Evolutionary conservation across 2,797 vertebrate species (phyloP), one percentile per base, ranked within the genome.

Genomic region (Podarcis siculus): DNA sequence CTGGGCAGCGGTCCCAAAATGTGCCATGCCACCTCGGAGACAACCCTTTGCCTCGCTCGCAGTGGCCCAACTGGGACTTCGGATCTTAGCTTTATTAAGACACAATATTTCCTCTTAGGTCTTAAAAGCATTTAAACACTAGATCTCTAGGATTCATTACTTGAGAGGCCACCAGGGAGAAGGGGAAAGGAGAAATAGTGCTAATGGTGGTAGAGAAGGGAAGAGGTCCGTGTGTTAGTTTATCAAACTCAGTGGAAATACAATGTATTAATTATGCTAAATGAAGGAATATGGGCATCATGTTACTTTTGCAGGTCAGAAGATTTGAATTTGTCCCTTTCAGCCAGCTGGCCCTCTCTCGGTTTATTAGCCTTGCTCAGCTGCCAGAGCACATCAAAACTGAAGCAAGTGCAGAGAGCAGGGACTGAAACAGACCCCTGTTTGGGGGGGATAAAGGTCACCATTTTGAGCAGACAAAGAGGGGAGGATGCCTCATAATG

Each of bases 211-310:
- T 77, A 79, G 45, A 87, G 45, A 32, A 85, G 37, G 8, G 21
- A 75, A 64, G 79, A 49, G 82, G 73, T 86, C 87, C 45, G 93
- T 72, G 87, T 91, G 89, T 91, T 90, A 95, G 94, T 97, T 97
- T 96, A 97, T 97, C 96, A 95, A 96, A 97, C 97, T 95, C 92
- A 92, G 64, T 95, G 95, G 96, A 96, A 97, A 97, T 95, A 96
- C 94, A 96, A 97, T 96, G 96, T 96, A 98, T 98, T 98, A 97
- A 98, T 98, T 98, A 97, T 91, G 93, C 94, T 97, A 97, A 98
- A 98, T 96, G 97, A 97, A 98, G 97, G 98, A 98, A 98, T 95
- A 96, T 96, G 96, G 95, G 93, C 79, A 90, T 94, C 95, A 87
- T 95, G 95, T 96, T 95, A 91, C 91, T 95, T 96, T 92, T 94